Evolutionary conservation across 2,113 vertebrate genomes (phyloP).

Genomic region (Toxostoma redivivum): DNA sequence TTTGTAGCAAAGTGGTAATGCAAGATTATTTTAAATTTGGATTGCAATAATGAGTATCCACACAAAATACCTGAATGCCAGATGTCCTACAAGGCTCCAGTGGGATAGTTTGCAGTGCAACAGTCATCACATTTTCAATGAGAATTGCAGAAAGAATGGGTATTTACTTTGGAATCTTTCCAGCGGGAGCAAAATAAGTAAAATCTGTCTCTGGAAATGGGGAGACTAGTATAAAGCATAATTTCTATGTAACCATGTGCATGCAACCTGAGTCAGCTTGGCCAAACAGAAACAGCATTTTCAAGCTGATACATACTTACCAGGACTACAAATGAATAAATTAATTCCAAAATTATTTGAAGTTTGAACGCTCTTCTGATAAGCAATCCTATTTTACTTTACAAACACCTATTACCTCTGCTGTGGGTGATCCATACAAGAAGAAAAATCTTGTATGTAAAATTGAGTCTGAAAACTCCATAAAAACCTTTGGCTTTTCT

Average conservation of each 20-base stretch:
- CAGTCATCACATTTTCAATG: not conserved
- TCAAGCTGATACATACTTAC: not conserved
- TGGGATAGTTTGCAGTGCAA: not conserved
- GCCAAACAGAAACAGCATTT: not conserved
- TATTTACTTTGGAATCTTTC: constrained; percentile 17
- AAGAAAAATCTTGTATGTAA: not conserved
- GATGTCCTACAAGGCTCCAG: not conserved
- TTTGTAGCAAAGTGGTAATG: not conserved
- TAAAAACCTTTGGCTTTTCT: not conserved
- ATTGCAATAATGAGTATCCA: not conserved
- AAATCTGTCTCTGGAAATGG: not conserved
- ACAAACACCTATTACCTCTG: not conserved
- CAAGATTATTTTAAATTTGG: not conserved
- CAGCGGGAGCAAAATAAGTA: not conserved
- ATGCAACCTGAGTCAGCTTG: not conserved
- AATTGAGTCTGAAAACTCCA: not conserved
- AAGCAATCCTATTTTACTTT: not conserved
- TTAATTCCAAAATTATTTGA: not conserved
- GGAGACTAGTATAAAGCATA: not conserved
- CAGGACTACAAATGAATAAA: not conserved
- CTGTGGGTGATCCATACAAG: not conserved
- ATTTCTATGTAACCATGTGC: not conserved
- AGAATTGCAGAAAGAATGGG: not conserved
- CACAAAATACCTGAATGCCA: constrained; percentile 1
- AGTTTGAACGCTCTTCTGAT: not conserved